Evolutionary conservation across 2,888 invertebrate species (phyloP).

Genomic region (Neoascia interrupta): DNA sequence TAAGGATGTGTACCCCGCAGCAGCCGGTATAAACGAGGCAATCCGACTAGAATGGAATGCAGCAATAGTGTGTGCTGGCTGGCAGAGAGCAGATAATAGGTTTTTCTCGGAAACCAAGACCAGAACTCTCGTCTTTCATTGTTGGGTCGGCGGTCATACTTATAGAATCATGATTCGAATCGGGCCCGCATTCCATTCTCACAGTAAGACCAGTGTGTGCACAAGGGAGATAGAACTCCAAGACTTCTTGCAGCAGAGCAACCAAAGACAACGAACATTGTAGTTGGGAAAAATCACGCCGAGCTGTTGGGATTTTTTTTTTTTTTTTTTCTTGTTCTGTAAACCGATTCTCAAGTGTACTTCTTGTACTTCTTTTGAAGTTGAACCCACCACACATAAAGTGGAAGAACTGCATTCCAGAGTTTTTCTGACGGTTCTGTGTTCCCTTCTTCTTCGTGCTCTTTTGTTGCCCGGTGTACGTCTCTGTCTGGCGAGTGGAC

Average conservation of each 20-base stretch:
- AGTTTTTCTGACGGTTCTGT: slow-evolving; percentile 28
- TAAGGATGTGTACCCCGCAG: not conserved
- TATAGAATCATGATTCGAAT: slow-evolving; percentile 51
- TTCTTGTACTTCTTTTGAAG: slow-evolving; percentile 66
- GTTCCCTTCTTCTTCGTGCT: slow-evolving; percentile 28
- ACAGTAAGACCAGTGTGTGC: slow-evolving; percentile 55
- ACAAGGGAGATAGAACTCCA: slow-evolving; percentile 57
- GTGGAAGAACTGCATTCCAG: slow-evolving; percentile 68
- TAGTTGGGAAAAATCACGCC: too few species aligned
- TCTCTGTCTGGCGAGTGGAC: slow-evolving; percentile 62
- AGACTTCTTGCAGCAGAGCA: slow-evolving; percentile 31
- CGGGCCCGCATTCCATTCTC: slow-evolving; percentile 69
- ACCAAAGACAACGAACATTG: not conserved
- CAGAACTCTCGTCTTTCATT: slow-evolving; percentile 66
- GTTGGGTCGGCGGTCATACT: slow-evolving; percentile 66
- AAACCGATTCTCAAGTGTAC: slow-evolving; percentile 62
- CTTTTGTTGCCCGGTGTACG: slow-evolving; percentile 39
- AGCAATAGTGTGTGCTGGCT: slow-evolving; percentile 10
- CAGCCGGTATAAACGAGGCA: not conserved
- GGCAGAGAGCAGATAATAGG: slow-evolving; percentile 50
- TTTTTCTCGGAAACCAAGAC: slow-evolving; percentile 58
- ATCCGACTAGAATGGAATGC: slow-evolving; percentile 42
- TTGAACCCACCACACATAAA: slow-evolving; percentile 64
- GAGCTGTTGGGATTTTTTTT: too few species aligned
- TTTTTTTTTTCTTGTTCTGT: too few species aligned